Conservation (phyloP, 2,113 vertebrate genomes). For the Menura novaehollandiae region DNA sequence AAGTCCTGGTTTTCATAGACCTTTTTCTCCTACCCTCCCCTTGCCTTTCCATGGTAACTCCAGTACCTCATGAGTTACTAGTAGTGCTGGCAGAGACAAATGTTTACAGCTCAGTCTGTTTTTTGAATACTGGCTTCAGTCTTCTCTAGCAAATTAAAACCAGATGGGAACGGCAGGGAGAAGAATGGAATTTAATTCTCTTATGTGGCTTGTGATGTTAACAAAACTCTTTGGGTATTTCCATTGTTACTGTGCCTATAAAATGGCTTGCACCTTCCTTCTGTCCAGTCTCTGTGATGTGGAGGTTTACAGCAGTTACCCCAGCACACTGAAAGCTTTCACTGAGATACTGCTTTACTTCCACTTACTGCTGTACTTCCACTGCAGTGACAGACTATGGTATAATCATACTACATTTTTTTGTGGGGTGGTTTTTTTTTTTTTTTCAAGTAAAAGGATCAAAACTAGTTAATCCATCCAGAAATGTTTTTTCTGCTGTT, state of each 20-base stretch:
- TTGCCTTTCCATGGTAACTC: neutral
- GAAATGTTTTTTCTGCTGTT: neutral
- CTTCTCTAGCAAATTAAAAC: constrained; percentile 34
- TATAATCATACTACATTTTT: neutral
- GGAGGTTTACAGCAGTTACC: neutral
- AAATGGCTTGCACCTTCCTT: neutral
- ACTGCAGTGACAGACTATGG: neutral
- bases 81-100: neutral
- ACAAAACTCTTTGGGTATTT: neutral
- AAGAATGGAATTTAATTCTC: constrained; percentile 34
- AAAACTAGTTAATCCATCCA: neutral
- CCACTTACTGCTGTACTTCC: neutral
- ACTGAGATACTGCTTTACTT: neutral
- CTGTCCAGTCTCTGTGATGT: neutral
- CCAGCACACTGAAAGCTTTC: neutral
- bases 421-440: neutral
- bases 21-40: neutral
- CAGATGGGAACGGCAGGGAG: constrained; percentile 28
- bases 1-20: neutral
- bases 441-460: neutral
- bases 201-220: constrained; percentile 20
- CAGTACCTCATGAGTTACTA: constrained; percentile 3
- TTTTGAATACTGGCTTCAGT: constrained; percentile 30
- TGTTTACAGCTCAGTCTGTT: constrained; percentile 32
- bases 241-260: constrained; percentile 1